Evolutionary conservation across 2,113 vertebrate genomes (phyloP).

Genomic region (Mormyrus lacerda): DNA sequence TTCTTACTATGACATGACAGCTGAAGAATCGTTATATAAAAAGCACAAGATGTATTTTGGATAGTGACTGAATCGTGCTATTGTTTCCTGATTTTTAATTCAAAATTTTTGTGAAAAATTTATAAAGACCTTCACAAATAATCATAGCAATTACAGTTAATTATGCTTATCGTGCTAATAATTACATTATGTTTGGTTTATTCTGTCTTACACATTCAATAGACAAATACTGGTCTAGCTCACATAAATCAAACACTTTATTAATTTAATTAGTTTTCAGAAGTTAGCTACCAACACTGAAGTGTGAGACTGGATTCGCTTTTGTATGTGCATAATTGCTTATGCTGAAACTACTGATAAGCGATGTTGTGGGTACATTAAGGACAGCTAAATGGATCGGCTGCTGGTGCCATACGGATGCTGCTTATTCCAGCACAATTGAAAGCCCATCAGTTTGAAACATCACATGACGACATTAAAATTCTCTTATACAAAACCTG

Average conservation of each 20-base stretch:
- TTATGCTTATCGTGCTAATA: not conserved
- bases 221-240: not conserved
- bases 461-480: not conserved
- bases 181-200: not conserved
- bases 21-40: not conserved
- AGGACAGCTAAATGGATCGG: not conserved
- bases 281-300: not conserved
- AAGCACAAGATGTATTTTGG: not conserved
- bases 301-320: not conserved
- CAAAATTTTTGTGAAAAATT: not conserved
- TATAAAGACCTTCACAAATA: slow-evolving; percentile 11
- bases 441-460: not conserved
- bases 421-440: not conserved
- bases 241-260: slow-evolving; percentile 9
- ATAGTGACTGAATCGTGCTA: not conserved
- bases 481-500: slow-evolving; percentile 4
- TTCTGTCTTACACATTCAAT: not conserved
- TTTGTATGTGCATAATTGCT: slow-evolving; percentile 1
- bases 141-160: not conserved
- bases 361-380: not conserved
- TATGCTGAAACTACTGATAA: not conserved
- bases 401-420: not conserved
- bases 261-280: slow-evolving; percentile 1
- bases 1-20: not conserved
- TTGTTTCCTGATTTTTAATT: not conserved